Conservation (phyloP, 2,888 invertebrate species). For the Dicyrtomina minuta region DNA sequence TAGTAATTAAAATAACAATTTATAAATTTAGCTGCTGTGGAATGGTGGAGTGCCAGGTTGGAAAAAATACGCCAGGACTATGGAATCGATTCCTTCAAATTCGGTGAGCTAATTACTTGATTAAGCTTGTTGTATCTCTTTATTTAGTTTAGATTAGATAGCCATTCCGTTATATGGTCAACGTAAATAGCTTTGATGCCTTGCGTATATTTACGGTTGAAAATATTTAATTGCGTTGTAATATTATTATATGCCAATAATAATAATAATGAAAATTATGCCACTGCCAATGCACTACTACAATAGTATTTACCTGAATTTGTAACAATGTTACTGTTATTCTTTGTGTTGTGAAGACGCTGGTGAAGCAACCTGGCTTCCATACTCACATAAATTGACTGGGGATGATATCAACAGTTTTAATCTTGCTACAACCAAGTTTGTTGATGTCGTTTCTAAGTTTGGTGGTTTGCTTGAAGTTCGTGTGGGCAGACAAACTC, state of each 20-base stretch:
- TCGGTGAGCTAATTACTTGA: conserved; percentile 2
- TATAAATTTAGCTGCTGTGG: conserved; percentile 61
- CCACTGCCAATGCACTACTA: conserved; percentile 52
- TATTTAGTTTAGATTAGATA: too few species aligned
- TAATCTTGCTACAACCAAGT: conserved; percentile 21
- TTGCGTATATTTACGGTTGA: neutral
- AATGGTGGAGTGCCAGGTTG: conserved; percentile 56
- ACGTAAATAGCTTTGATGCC: too few species aligned
- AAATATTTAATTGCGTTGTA: too few species aligned
- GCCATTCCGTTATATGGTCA: too few species aligned
- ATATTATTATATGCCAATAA: too few species aligned
- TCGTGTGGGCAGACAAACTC: conserved; percentile 70
- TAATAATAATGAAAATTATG: too few species aligned
- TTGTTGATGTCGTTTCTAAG: conserved; percentile 39
- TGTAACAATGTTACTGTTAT: neutral
- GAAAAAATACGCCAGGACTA: conserved; percentile 62
- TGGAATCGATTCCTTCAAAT: conserved; percentile 74
- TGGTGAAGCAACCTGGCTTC: conserved; percentile 71
- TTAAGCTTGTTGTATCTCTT: too few species aligned
- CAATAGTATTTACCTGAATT: neutral
- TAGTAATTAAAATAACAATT: too few species aligned
- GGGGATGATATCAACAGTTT: conserved; percentile 6
- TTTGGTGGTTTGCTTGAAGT: conserved; percentile 67
- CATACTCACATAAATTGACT: conserved; percentile 58
- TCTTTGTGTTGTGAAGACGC: conserved; percentile 61